Evolutionary conservation across 2,113 vertebrate species (phyloP), one percentile per base, ranked within the genome.

Genomic region (Gymnarchus niloticus): DNA sequence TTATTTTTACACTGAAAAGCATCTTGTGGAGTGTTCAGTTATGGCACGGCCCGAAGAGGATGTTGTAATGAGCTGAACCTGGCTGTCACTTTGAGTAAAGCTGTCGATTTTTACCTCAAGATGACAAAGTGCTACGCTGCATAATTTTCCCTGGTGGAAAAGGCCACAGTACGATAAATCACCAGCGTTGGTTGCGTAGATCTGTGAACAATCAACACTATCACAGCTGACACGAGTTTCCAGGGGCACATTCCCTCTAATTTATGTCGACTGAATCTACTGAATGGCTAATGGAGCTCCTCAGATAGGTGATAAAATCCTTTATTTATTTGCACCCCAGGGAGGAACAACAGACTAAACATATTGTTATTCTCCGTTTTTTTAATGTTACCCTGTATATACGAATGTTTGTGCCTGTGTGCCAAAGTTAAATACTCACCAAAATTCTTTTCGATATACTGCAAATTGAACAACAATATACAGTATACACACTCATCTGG

Each of bases 191-290:
- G 76, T 46, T 25, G 56, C 46, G 56, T 46, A 19, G 77, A 59
- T 48, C 37, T 48, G 46, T 46, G 44, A 51, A 61, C 54, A 33
- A 51, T 59, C 85, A 86, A 33, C 77, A 61, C 28, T 65, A 25
- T 61, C 56, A 41, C 44, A 10, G 37, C 56, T 81, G 85, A 49
- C 69, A 77, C n/a, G 19, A 52, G 77, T 33, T 59, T 76, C 44
- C 77, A 48, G 46, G 77, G 77, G 44, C 19, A 51, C 54, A 19
- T 25, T 81, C 49, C 17, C 25, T 86, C n/a, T 81, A 81, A 86
- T 65, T 86, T 81, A 85, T 85, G 56, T 86, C 85, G n/a, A n/a
- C n/a, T n/a, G n/a, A n/a, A 86, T 61, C 76, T 49, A 21, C 77
- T 54, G 28, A 28, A 33, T 56, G 77, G 56, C 41, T 65, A 86